Evolutionary conservation across 2,797 vertebrate genomes (phyloP), one percentile per base, ranked within the genome.

Genomic region (Phoxinus dragarum): DNA sequence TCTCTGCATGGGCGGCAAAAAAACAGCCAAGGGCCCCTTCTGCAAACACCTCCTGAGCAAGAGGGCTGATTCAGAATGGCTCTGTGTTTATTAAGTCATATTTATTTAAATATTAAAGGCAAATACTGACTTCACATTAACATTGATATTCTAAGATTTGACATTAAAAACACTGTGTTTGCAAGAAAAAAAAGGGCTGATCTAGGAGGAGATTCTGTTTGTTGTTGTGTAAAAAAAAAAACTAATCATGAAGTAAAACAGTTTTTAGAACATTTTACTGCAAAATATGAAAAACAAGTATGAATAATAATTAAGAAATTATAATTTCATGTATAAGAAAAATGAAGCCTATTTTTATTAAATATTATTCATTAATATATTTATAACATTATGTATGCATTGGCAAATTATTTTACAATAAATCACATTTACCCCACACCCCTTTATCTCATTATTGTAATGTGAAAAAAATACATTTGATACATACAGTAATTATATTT

Each of bases 1-100:
- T 52, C 42, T 84, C 59, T 69, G 73, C 84, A 88, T 88, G 84
- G 88, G 90, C 64, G 74, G 81, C 42, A 87, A 80, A 86, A 82
- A 89, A 80, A 52, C 84, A 75, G 78, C 75, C 75, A 74, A 64
- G 54, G 36, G 67, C 47, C 83, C 17, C 52, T 76, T 85, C 27
- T 61, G 19, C 66, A 79, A 72, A 79, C 75, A 61, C 75, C 52
- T 79, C 40, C 14, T 61, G 21, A 69, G 47, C 5, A 9, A 64
- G 59, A 77, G n/a, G 74, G n/a, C 34, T 69, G 64, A 56, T 83
- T 34, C 42, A 52, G 42, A 64, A 75, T 34, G 17, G 31, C 54
- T 61, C n/a, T 8, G n/a, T 23, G 47, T 77, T 84, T 5, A 76
- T 75, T 36, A 31, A 75, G 42, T 67, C 40, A 34, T 34, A 49